phyloP scores from a whole-genome alignment of 2,888 invertebrate genomes.

The Embidobia sp. region DNA sequence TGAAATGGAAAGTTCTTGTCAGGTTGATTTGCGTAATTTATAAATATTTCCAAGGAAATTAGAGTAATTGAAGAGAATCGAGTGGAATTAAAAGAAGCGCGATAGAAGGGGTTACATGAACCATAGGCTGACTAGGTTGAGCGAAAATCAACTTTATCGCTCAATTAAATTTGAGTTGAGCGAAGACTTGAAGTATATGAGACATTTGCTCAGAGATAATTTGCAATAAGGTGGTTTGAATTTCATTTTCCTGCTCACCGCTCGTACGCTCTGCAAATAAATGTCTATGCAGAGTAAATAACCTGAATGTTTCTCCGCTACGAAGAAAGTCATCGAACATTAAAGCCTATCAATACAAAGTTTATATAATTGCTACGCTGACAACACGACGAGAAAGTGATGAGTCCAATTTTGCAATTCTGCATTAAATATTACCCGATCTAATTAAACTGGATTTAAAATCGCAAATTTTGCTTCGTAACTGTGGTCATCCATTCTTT shows the following conservation, averaged over 20 bases:
- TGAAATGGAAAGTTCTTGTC: too few relatives aligned
- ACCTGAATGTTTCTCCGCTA: not conserved
- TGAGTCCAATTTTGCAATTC: conserved; percentile 5
- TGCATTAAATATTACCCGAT: conserved; percentile 3
- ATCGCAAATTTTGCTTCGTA: too few relatives aligned
- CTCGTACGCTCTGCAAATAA: not conserved
- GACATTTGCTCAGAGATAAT: not conserved
- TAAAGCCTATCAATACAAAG: conserved; percentile 10
- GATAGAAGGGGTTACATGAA: too few relatives aligned
- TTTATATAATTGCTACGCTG: conserved; percentile 23
- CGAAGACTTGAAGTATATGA: not conserved
- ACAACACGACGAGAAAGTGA: conserved; percentile 12
- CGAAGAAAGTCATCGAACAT: conserved; percentile 20
- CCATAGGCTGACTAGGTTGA: too few relatives aligned
- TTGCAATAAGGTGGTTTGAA: conserved; percentile 7
- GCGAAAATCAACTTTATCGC: not conserved
- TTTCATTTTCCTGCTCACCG: not conserved
- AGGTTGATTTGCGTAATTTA: too few relatives aligned
- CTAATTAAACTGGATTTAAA: too few relatives aligned
- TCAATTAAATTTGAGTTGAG: too few relatives aligned
- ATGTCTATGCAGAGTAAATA: not conserved
- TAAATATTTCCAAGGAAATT: too few relatives aligned
- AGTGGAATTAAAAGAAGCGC: too few relatives aligned
- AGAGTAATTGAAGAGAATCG: too few relatives aligned
- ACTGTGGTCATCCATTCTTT: too few relatives aligned